Conservation (phyloP, 2,888 invertebrate genomes). For the Drosophila lutescens region DNA sequence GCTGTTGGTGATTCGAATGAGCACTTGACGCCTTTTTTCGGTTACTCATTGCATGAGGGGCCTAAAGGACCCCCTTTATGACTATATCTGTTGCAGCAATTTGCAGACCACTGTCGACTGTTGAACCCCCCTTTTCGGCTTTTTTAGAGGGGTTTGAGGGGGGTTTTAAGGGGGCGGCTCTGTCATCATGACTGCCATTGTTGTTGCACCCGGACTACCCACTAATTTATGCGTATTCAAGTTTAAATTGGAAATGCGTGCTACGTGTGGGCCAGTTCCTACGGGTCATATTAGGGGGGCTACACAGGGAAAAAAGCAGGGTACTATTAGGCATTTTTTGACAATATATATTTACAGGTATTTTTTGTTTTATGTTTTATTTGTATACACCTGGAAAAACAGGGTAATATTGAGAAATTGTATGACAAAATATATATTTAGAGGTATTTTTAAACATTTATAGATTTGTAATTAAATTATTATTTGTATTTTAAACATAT, state of each 20-base stretch:
- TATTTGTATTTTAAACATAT: no score
- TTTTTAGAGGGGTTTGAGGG: not conserved
- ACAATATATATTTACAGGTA: no score
- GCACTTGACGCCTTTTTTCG: slow-evolving; percentile 22
- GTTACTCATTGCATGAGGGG: slow-evolving; percentile 10
- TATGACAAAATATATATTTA: no score
- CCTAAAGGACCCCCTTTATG: slow-evolving; percentile 2
- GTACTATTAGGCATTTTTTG: not conserved
- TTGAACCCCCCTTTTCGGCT: not conserved
- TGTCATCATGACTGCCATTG: slow-evolving; percentile 39
- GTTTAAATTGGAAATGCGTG: slow-evolving; percentile 76
- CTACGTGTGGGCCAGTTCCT: slow-evolving; percentile 44
- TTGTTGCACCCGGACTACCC: slow-evolving; percentile 43
- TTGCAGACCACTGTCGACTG: slow-evolving; percentile 35
- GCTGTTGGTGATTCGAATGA: not conserved
- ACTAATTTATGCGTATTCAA: slow-evolving; percentile 76
- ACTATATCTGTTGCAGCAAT: slow-evolving; percentile 35
- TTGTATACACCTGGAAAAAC: no score
- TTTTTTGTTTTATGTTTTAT: no score
- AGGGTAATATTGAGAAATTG: no score
- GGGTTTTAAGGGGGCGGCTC: not conserved
- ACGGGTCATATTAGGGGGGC: slow-evolving; percentile 2
- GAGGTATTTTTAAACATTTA: no score
- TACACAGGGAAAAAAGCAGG: slow-evolving; percentile 1
- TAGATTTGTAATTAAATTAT: no score